These are phyloP conservation scores for Mobula hypostoma DNA, from an alignment of 2,113 vertebrate species.

Conservation along the genomic window DNA sequence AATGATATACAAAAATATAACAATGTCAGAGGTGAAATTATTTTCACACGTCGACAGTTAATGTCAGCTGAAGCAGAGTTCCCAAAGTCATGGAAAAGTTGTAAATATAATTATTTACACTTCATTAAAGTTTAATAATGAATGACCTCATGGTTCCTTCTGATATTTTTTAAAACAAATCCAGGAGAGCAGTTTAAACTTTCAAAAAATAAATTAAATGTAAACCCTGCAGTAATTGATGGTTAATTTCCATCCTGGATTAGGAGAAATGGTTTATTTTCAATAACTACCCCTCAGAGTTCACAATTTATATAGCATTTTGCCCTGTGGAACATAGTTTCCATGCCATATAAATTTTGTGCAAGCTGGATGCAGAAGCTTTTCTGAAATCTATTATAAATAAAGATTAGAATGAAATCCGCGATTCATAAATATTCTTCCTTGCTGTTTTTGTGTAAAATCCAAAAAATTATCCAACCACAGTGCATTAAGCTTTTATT, in stretches of 20 bases:
- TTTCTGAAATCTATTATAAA: constrained; percentile 20
- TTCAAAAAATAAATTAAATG: constrained; percentile 30
- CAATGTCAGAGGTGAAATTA: background rate
- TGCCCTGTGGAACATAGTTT: constrained; percentile 12
- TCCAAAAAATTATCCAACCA: constrained; percentile 16
- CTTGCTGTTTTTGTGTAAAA: constrained; percentile 21
- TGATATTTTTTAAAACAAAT: constrained; percentile 21
- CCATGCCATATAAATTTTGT: background rate
- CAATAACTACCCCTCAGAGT: constrained; percentile 9
- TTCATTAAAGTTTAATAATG: constrained; percentile 34
- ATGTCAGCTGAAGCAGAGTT: background rate
- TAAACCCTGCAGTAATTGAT: constrained; percentile 20
- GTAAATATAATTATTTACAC: constrained; percentile 36
- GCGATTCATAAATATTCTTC: constrained; percentile 8
- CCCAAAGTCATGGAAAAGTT: background rate
- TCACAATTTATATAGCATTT: constrained; percentile 10
- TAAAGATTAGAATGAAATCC: constrained; percentile 32
- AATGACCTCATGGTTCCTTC: constrained; percentile 9
- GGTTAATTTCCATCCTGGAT: constrained; percentile 24
- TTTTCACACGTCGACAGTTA: constrained; percentile 9
- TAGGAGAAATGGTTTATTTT: constrained; percentile 30
- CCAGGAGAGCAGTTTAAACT: constrained; percentile 31
- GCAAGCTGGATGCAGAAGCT: background rate
- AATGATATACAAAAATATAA: background rate
- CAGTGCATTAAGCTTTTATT: constrained; percentile 24